These are phyloP conservation scores for human DNA, from an alignment of 2,113 vertebrate species.

Conservation along the genomic window DNA sequence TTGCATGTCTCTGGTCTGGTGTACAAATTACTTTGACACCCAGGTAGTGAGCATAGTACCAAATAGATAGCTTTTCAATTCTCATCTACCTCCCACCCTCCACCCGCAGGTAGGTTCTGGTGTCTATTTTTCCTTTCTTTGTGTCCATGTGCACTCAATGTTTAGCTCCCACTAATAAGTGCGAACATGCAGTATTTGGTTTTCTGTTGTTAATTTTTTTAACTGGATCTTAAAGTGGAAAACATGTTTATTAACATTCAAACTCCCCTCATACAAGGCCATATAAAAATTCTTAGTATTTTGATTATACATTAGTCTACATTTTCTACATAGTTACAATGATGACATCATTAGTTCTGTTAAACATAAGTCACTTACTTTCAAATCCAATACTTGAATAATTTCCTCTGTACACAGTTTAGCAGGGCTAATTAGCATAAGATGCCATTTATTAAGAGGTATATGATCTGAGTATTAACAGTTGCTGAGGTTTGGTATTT, in stretches of 20 bases:
- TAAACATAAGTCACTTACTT: constrained; percentile 83
- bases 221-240: constrained; percentile 84
- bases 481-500: constrained; percentile 76
- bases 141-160: too few species aligned
- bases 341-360: constrained; percentile 82
- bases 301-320: constrained; percentile 80
- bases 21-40: too few species aligned
- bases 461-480: constrained; percentile 77
- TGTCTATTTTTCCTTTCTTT: too few species aligned
- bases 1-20: too few species aligned
- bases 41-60: too few species aligned
- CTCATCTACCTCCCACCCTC: too few species aligned
- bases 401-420: constrained; percentile 78
- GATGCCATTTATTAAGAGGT: constrained; percentile 83
- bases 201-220: too few species aligned
- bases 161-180: too few species aligned
- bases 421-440: constrained; percentile 79
- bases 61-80: too few species aligned
- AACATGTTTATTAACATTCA: constrained; percentile 88
- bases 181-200: too few species aligned
- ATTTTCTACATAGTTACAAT: constrained; percentile 87
- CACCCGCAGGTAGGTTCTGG: too few species aligned
- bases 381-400: constrained; percentile 80
- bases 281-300: constrained; percentile 86
- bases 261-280: constrained; percentile 84